Conservation (phyloP, 2,113 vertebrate genomes). For the Nerophis ophidion region DNA sequence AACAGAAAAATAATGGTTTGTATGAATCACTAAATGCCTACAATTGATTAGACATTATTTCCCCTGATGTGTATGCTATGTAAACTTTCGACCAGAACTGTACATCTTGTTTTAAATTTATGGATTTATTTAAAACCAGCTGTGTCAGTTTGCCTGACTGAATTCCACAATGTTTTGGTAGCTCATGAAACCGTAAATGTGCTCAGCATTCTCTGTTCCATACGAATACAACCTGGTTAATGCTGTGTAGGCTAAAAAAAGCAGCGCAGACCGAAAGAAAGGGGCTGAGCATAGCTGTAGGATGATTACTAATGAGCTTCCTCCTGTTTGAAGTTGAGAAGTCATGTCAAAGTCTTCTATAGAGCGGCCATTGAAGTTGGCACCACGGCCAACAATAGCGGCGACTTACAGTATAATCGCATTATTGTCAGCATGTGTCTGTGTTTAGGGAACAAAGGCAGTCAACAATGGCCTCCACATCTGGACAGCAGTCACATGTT, state of each 20-base stretch:
- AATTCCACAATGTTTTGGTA: not conserved
- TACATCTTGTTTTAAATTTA: not conserved
- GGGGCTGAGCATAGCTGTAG: not conserved
- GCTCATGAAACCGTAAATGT: not conserved
- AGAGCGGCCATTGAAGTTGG: constrained; percentile 11
- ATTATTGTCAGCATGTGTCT: constrained; percentile 43
- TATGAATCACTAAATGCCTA: too few relatives aligned
- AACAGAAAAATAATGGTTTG: too few relatives aligned
- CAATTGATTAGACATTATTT: too few relatives aligned
- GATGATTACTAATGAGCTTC: constrained; percentile 44
- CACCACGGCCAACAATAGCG: constrained; percentile 41
- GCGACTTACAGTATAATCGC: constrained; percentile 8
- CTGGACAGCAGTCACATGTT: constrained; percentile 30
- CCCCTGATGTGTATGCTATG: too few relatives aligned
- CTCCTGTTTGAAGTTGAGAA: constrained; percentile 45
- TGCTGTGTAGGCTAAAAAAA: constrained; percentile 30
- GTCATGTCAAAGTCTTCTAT: constrained; percentile 17
- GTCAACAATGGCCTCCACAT: constrained; percentile 34
- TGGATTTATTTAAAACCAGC: not conserved
- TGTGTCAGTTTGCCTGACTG: not conserved
- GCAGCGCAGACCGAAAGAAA: constrained; percentile 16
- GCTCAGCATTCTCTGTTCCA: not conserved
- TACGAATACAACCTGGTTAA: constrained; percentile 7
- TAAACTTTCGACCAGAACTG: too few relatives aligned
- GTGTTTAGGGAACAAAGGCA: constrained; percentile 29